Conservation (phyloP, 37 sponge, comb jelly and placozoan species). For the Lycopodina hypogea region DNA sequence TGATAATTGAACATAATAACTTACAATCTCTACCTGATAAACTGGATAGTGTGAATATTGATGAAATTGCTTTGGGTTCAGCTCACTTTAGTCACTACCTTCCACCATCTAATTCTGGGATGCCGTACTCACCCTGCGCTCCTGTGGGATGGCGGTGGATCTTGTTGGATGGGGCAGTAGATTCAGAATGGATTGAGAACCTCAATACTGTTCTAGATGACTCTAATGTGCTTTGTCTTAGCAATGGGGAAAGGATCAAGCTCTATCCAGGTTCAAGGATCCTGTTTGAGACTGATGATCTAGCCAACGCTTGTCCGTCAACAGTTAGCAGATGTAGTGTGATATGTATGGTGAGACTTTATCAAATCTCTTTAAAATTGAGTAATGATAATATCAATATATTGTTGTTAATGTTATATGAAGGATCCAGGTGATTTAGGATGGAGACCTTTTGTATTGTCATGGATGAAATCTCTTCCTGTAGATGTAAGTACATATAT, state of each 20-base stretch:
- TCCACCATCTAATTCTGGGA: too few relatives aligned
- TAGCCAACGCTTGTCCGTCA: conserved; percentile 68
- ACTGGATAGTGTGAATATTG: not conserved
- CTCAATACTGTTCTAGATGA: conserved; percentile 81
- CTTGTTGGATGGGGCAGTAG: conserved; percentile 79
- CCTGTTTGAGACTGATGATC: conserved; percentile 71
- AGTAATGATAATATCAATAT: not conserved
- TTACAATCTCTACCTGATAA: not conserved
- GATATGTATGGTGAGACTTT: conserved; percentile 56
- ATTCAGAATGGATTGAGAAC: conserved; percentile 82
- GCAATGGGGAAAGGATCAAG: conserved; percentile 65
- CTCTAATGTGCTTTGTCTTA: conserved; percentile 68
- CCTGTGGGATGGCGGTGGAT: conserved; percentile 73
- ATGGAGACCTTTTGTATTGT: conserved; percentile 69
- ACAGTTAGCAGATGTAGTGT: conserved; percentile 79
- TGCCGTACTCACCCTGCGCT: conserved; percentile 21
- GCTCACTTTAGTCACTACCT: not conserved
- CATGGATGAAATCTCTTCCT: conserved; percentile 66
- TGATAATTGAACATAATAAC: too few relatives aligned
- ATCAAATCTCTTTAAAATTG: not conserved
- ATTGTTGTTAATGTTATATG: not conserved
- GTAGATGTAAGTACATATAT: not conserved
- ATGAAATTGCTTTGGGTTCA: not conserved
- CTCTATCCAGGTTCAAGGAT: conserved; percentile 58
- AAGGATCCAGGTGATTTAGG: conserved; percentile 50